Percentiles rank a stretch among this genome's conserved stretches.
These are phyloP conservation scores for Pomacea maculata DNA, from an alignment of 1,140 invertebrate genomes.

Conservation along the genomic window DNA sequence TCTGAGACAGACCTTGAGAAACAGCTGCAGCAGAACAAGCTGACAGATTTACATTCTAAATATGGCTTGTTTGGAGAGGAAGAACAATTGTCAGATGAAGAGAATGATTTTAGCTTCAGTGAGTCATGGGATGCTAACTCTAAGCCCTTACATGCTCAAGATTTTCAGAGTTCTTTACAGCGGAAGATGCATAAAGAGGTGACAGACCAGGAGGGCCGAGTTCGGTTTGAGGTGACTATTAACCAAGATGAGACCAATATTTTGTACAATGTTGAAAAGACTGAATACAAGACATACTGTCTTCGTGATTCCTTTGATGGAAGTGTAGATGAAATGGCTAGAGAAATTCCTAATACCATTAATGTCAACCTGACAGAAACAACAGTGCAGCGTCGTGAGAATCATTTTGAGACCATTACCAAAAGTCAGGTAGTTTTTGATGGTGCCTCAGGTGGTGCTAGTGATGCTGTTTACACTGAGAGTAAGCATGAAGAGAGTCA, in stretches of 20 bases:
- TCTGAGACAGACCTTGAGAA: background rate
- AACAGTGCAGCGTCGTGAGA: constrained; percentile 35
- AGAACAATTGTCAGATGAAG: background rate
- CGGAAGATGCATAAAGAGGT: background rate
- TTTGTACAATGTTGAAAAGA: constrained; percentile 53
- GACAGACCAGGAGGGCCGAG: constrained; percentile 15
- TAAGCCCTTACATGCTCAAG: background rate
- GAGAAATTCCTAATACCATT: constrained; percentile 45
- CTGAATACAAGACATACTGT: constrained; percentile 52
- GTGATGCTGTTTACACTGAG: constrained; percentile 27
- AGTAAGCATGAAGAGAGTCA: constrained; percentile 9
- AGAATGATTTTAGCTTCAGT: background rate
- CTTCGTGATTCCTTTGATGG: constrained; percentile 29
- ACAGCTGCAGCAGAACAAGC: constrained; percentile 26
- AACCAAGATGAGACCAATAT: constrained; percentile 52
- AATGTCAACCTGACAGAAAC: constrained; percentile 48
- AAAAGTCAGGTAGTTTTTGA: constrained; percentile 32
- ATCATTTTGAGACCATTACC: constrained; percentile 29
- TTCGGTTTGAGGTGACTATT: constrained; percentile 50
- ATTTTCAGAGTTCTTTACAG: background rate
- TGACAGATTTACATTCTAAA: constrained; percentile 27
- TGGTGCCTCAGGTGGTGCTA: constrained; percentile 4
- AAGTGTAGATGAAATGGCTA: constrained; percentile 14
- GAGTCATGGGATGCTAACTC: background rate
- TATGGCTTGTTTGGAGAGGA: constrained; percentile 25